Evolutionary conservation across 1,140 invertebrate genomes (phyloP), one percentile per base, ranked within the genome.

Genomic region (Trinorchestia longiramus): DNA sequence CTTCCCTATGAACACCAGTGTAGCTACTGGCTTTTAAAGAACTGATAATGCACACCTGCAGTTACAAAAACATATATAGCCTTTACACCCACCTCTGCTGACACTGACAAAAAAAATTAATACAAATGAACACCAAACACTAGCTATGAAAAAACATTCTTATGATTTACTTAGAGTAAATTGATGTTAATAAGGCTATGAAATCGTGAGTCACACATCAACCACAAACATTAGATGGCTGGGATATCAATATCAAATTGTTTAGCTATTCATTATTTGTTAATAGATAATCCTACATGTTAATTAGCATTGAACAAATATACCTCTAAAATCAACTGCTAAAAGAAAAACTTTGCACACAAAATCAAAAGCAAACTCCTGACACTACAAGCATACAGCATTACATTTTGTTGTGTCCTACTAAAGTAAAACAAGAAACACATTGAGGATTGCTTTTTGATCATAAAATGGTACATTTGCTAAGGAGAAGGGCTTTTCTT

Each of bases 131-230:
- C 62, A 36, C 62, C 36, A 23, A 11, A 77, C 62, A 77, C 62
- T 53, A 36, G 62, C 11, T 77, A 77, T 11, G 28, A 77, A 28
- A 77, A 15, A 77, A 36, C 62, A 77, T 3, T 36, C 11, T 77
- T 77, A 77, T 1, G 19, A 53, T 53, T 11, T 53, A 53, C 6
- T 11, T 53, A 6, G 6, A 23, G 36, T 77, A 77, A 77, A 36
- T 28, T 23, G 19, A 77, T 36, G 28, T 77, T 77, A 77, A 77
- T 77, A 53, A 53, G 28, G 28, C 15, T 77, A 77, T 77, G 28
- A 77, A 90, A 91, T 87, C 15, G 88, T 87, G 47, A 95, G 95
- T 53, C 77, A 91, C 95, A 91, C 95, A 91, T 95, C 95, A 87
- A 91, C 95, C 88, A 91, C 95, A 87, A 42, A 95, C 47, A 91